Percentiles rank a stretch among this genome's conserved stretches.
These are phyloP conservation scores for Perca fluviatilis DNA, from an alignment of 2,113 vertebrate genomes.

Conservation along the genomic window DNA sequence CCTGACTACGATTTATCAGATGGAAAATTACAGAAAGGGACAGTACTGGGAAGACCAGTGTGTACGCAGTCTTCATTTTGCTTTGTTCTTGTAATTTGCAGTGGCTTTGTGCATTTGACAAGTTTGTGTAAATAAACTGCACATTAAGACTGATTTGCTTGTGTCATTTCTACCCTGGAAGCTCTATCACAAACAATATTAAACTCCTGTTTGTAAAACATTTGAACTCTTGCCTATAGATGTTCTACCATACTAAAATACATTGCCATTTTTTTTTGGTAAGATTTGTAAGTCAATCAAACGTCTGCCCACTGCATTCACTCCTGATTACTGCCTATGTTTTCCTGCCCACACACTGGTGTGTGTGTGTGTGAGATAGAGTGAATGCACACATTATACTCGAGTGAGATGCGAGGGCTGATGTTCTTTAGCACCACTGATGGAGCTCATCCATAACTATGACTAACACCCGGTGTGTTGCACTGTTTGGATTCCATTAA, in stretches of 20 bases:
- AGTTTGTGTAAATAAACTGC: background rate
- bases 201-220: background rate
- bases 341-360: conserved; percentile 59
- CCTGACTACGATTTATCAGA: background rate
- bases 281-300: conserved; percentile 38
- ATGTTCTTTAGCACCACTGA: conserved; percentile 57
- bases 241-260: background rate
- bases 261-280: background rate
- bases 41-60: background rate
- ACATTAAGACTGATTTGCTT: background rate
- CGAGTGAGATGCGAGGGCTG: conserved; percentile 60
- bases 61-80: background rate
- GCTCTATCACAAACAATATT: background rate
- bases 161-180: background rate
- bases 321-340: conserved; percentile 54
- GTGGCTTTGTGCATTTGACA: background rate
- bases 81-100: background rate
- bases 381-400: conserved; percentile 48
- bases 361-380: conserved; percentile 19
- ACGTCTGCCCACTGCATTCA: conserved; percentile 55
- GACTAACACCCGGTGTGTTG: conserved; percentile 52
- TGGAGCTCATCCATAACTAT: conserved; percentile 60
- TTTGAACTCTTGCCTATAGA: background rate
- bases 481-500: conserved; percentile 48
- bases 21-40: background rate